Evolutionary conservation across 2,888 invertebrate genomes (phyloP), one percentile per base, ranked within the genome.

Genomic region (Sabatieria punctata): DNA sequence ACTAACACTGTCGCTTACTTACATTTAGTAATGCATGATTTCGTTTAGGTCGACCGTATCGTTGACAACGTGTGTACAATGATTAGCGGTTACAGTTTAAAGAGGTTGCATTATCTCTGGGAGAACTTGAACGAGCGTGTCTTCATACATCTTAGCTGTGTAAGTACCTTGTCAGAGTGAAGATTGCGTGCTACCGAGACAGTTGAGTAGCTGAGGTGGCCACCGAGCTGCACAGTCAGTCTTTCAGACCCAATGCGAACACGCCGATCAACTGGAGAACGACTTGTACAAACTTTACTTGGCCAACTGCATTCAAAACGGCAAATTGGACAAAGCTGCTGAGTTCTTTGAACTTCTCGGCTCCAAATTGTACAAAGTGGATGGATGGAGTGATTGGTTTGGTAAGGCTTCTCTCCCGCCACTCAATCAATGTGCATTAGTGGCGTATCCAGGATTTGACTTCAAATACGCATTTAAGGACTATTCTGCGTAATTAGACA

Each of bases 361-460:
- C 4, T 74, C 79, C 18, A 86, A 89, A 57, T 68, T 93, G 40
- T 86, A 88, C 64, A 79, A 78, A 42, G 85, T 85, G 64, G 73
- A 75, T 49, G 93, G 93, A 65, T 93, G 91, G 86, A 85, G 81
- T 63, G 93, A 93, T 57, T 93, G 93, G 93, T 93, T 89, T 70
- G 82, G 91, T 91, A 77, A 74, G 78, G n/a, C n/a, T n/a, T n/a
- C n/a, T n/a, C n/a, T n/a, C n/a, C n/a, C n/a, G n/a, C n/a, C n/a
- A n/a, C n/a, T n/a, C n/a, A n/a, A n/a, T n/a, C n/a, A n/a, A n/a
- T n/a, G n/a, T n/a, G n/a, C n/a, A n/a, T n/a, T n/a, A n/a, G n/a
- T n/a, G n/a, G n/a, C n/a, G n/a, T n/a, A n/a, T n/a, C n/a, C n/a
- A n/a, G n/a, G n/a, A n/a, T n/a, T n/a, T n/a, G n/a, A n/a, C n/a